Percentiles rank a stretch among this genome's conserved stretches.
These are phyloP conservation scores for Neocrepidodera transversa DNA, from an alignment of 2,888 invertebrate species.

Conservation along the genomic window DNA sequence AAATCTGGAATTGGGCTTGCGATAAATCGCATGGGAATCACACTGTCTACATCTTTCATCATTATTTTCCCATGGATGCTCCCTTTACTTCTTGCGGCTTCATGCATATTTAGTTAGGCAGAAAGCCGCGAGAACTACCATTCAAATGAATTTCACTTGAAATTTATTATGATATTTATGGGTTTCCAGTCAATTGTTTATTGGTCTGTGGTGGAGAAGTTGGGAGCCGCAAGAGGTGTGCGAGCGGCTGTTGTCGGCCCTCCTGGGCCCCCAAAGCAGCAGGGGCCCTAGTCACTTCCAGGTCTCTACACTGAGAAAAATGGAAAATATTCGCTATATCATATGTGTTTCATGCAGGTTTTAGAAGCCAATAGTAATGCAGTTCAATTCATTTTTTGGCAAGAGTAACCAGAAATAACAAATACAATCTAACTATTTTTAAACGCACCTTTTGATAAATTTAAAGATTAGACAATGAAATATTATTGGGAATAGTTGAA, in stretches of 20 bases:
- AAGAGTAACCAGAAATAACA: too few relatives aligned
- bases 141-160: constrained; percentile 34
- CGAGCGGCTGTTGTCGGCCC: constrained; percentile 48
- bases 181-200: constrained; percentile 54
- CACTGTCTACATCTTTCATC: too few relatives aligned
- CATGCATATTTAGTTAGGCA: constrained; percentile 21
- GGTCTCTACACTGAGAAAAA: constrained; percentile 43
- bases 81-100: not conserved
- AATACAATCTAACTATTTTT: too few relatives aligned
- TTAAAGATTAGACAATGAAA: too few relatives aligned
- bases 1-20: too few relatives aligned
- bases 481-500: too few relatives aligned
- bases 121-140: constrained; percentile 16
- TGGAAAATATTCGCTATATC: too few relatives aligned
- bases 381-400: too few relatives aligned
- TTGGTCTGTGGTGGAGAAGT: constrained; percentile 50
- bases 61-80: not conserved
- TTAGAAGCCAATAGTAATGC: too few relatives aligned
- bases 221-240: constrained; percentile 53
- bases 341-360: too few relatives aligned
- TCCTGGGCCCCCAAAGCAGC: constrained; percentile 38
- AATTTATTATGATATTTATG: constrained; percentile 49
- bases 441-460: too few relatives aligned
- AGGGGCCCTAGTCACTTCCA: constrained; percentile 46
- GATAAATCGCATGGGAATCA: too few relatives aligned